These are phyloP conservation scores for Pilophorus perplexus DNA, from an alignment of 2,888 invertebrate species.

Conservation along the genomic window DNA sequence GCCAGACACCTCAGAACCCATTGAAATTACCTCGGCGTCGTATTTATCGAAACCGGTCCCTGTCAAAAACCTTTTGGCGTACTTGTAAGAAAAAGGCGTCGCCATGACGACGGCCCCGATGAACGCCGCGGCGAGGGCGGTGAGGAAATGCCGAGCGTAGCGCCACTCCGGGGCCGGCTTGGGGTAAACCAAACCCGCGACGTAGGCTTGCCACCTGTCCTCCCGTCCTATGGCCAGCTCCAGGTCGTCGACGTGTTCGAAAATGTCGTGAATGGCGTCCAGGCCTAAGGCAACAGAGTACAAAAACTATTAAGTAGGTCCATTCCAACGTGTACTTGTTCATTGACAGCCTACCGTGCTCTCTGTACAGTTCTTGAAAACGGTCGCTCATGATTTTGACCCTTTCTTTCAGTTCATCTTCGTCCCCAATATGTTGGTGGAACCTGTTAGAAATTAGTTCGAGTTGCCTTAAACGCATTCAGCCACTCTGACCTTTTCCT, in stretches of 20 bases:
- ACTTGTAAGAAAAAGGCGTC: slow-evolving; percentile 4
- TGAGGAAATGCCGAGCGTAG: background rate
- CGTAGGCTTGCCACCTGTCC: slow-evolving; percentile 2
- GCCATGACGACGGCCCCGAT: background rate
- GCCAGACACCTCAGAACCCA: background rate
- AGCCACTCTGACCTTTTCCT: background rate
- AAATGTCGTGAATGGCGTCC: slow-evolving; percentile 17
- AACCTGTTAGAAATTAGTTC: background rate
- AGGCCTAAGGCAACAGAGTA: background rate
- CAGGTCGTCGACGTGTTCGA: background rate
- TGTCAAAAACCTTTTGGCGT: slow-evolving; percentile 9
- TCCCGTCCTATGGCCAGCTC: background rate
- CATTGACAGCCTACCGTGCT: background rate
- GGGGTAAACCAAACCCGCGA: background rate
- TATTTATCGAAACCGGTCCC: background rate
- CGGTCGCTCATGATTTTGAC: slow-evolving; percentile 19
- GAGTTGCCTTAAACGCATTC: background rate
- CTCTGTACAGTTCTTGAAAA: slow-evolving; percentile 19
- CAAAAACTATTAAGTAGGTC: background rate
- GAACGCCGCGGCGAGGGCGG: background rate
- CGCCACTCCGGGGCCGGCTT: background rate
- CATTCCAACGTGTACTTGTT: background rate
- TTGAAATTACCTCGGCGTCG: slow-evolving; percentile 11
- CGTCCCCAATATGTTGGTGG: slow-evolving; percentile 1
- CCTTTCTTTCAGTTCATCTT: slow-evolving; percentile 4